Evolutionary conservation across 1,140 invertebrate species (phyloP), one percentile per base, ranked within the genome.

Genomic region (Lordiphosa mommai): DNA sequence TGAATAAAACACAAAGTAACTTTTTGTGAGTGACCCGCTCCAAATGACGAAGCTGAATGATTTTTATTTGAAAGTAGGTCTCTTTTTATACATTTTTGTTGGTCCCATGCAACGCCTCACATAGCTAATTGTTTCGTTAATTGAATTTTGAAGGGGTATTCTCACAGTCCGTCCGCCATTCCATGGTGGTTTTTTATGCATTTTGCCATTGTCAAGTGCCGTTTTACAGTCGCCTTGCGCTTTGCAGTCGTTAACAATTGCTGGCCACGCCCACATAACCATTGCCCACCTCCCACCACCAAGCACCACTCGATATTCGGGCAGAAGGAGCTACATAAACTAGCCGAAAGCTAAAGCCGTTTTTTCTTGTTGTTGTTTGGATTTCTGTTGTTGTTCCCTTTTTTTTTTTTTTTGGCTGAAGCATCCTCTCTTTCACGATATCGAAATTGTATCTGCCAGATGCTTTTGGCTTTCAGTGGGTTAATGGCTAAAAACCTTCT

Each of bases 361-460:
- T 30, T 17, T 51, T 37, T 3, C 9, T 38, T n/a, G 36, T 14
- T n/a, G 12, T 14, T 46, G 2, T 55, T 37, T 58, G 23, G 20
- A 60, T 27, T 40, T 38, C 41, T 33, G 23, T 27, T 29, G 3
- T 16, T 13, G 27, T 48, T 9, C 16, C 17, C 13, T 8, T 17
- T 10, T 64, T 37, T 9, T 9, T 7, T 40, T 32, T 32, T 41
- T 34, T 30, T 60, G 8, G 2, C 10, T 12, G 33, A 36, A 48
- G 50, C 41, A 34, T 51, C 63, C 65, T 29, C 60, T 33, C 34
- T 63, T 51, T 51, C 63, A 23, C 20, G 63, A 68, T 69, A 64
- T 56, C 51, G 43, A 63, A 67, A 77, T 64, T 68, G 68, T 53
- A 55, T 63, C 41, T 65, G 36, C 30, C 72, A 52, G 49, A 37